phyloP scores from a whole-genome alignment of 2,797 vertebrate genomes.

The Onychomys torridus region DNA sequence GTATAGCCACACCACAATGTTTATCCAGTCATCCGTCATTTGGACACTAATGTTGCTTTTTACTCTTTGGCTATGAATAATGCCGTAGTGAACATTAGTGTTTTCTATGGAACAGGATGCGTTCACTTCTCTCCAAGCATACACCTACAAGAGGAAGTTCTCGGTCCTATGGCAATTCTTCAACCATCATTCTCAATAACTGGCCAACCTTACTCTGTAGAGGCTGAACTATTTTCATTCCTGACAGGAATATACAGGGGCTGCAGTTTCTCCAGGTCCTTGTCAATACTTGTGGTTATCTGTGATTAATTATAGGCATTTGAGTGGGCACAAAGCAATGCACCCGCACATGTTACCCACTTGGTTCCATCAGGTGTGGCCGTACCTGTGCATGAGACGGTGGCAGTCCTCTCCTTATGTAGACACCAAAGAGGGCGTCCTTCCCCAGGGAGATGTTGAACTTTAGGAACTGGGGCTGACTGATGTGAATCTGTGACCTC shows the following conservation, averaged over 20 bases:
- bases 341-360: not conserved
- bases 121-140: not conserved
- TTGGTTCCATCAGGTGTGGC: not conserved
- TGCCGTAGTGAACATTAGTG: not conserved
- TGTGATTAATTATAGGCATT: not conserved
- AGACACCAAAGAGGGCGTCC: conserved; percentile 94
- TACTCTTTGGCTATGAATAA: not conserved
- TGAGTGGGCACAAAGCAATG: not conserved
- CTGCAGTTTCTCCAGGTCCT: not conserved
- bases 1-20: not conserved
- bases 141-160: not conserved
- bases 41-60: not conserved
- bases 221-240: not conserved
- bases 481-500: conserved; percentile 93
- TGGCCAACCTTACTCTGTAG: not conserved
- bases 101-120: not conserved
- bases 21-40: not conserved
- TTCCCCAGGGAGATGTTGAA: conserved; percentile 95
- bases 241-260: not conserved
- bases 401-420: conserved; percentile 93
- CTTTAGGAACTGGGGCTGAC: conserved; percentile 93
- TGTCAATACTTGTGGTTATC: not conserved
- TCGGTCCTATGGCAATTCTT: not conserved
- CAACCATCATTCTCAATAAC: not conserved
- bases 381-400: conserved; percentile 94